Percentiles rank a stretch among this genome's conserved stretches.
Evolutionary conservation across 2,797 vertebrate genomes (phyloP).

Genomic region (Bucorvus abyssinicus): DNA sequence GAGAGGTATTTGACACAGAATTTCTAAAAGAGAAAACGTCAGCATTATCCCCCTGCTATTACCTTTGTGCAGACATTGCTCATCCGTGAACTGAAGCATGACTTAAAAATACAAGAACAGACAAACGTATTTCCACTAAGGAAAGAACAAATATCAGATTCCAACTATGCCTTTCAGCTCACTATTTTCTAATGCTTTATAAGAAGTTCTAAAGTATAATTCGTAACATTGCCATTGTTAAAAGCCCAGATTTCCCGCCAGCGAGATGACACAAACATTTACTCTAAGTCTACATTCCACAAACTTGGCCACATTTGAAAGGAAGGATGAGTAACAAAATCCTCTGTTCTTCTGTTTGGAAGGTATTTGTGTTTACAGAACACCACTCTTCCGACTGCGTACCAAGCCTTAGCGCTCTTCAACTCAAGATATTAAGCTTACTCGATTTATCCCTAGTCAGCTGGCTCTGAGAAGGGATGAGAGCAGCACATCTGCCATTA

Average conservation of each 20-base stretch:
- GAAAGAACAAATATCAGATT: conserved; percentile 26
- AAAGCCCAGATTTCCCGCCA: conserved; percentile 50
- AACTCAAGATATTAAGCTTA: not conserved
- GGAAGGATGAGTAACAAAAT: conserved; percentile 66
- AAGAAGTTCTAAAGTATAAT: conserved; percentile 41
- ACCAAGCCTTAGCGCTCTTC: not conserved
- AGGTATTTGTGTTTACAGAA: conserved; percentile 59
- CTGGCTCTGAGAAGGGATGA: conserved; percentile 37
- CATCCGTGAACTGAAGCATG: not conserved
- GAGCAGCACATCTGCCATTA: conserved; percentile 55
- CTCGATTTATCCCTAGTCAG: not conserved
- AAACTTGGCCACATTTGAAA: conserved; percentile 69
- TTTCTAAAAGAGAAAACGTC: not conserved
- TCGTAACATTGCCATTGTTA: conserved; percentile 43
- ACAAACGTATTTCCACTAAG: not conserved
- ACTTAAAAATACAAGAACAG: not conserved
- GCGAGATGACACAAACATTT: conserved; percentile 69
- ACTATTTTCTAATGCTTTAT: conserved; percentile 43
- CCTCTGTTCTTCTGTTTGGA: conserved; percentile 57
- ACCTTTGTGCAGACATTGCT: not conserved
- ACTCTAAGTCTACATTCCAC: conserved; percentile 61
- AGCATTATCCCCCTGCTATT: not conserved
- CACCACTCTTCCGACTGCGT: not conserved
- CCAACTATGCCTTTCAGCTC: conserved; percentile 32
- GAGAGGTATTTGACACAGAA: not conserved